Conservation (phyloP, 2,797 vertebrate genomes). For the Merluccius polli region DNA sequence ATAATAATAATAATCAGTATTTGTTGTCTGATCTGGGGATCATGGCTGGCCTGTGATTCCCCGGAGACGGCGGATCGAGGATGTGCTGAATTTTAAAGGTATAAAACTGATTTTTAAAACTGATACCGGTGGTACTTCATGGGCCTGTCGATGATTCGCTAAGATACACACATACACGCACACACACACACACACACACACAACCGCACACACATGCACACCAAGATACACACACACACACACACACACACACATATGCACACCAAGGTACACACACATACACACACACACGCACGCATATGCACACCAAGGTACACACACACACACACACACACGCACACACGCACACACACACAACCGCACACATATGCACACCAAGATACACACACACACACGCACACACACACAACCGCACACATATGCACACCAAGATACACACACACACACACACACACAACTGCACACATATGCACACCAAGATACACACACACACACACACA, state of each 20-base stretch:
- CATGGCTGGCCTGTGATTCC: not conserved
- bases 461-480: too few species aligned
- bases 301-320: not conserved
- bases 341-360: constrained; percentile 1
- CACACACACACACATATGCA: not conserved
- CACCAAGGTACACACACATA: not conserved
- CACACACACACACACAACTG: too few species aligned
- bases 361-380: not conserved
- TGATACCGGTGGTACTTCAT: not conserved
- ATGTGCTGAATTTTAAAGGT: not conserved
- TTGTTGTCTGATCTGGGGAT: not conserved
- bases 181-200: not conserved
- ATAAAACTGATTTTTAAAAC: not conserved
- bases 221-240: not conserved
- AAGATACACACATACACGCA: not conserved
- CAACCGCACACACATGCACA: not conserved
- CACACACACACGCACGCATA: constrained; percentile 5
- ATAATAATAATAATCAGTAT: not conserved
- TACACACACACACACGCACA: not conserved
- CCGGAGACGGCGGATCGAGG: not conserved
- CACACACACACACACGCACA: not conserved
- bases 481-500: too few species aligned
- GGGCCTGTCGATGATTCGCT: not conserved
- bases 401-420: not conserved
- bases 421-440: too few species aligned